Conservation (phyloP, 1,140 invertebrate genomes). For the Holotrichia oblita region DNA sequence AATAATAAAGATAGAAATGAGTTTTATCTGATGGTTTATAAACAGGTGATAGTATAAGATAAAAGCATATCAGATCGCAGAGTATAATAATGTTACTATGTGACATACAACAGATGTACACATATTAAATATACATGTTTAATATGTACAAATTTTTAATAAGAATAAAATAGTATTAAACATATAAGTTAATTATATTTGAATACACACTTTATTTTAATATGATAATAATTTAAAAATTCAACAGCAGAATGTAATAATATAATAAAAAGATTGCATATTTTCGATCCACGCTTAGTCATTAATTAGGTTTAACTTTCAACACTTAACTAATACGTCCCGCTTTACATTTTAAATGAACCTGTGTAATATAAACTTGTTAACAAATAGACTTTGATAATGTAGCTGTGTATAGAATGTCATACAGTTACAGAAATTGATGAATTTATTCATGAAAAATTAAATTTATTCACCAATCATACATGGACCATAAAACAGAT, state of each 20-base stretch:
- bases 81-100: not conserved
- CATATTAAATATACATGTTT: not conserved
- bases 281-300: constrained; percentile 10
- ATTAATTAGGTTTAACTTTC: too few relatives aligned
- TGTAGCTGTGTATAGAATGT: too few relatives aligned
- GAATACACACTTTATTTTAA: not conserved
- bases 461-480: too few relatives aligned
- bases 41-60: not conserved
- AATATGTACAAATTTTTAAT: constrained; percentile 15
- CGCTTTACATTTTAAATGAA: too few relatives aligned
- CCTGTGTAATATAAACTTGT: too few relatives aligned
- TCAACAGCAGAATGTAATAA: not conserved
- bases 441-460: too few relatives aligned
- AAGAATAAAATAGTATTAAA: constrained; percentile 27
- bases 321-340: too few relatives aligned
- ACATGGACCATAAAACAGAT: too few relatives aligned
- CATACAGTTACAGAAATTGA: too few relatives aligned
- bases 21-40: not conserved
- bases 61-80: constrained; percentile 5
- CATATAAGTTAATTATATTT: constrained; percentile 11
- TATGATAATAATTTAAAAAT: not conserved
- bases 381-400: too few relatives aligned
- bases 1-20: constrained; percentile 10
- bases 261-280: constrained; percentile 47
- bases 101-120: not conserved